These are phyloP conservation scores for Platycheirus rosarum DNA, from an alignment of 2,888 invertebrate genomes.

Conservation along the genomic window DNA sequence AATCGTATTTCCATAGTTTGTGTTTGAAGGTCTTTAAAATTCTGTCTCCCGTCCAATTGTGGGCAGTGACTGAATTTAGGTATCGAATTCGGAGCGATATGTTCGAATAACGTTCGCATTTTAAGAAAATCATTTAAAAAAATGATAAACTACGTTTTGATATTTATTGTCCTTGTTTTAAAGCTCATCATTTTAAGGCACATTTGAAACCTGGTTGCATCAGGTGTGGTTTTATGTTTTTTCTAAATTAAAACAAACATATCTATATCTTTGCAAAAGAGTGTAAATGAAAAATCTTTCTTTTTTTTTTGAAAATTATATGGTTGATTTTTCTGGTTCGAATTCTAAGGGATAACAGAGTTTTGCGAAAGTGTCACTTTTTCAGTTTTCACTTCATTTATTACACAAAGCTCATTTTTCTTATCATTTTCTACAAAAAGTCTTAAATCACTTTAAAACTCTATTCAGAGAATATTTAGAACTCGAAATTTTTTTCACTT, in stretches of 20 bases:
- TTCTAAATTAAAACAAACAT: background rate
- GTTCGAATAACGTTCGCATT: conserved; percentile 65
- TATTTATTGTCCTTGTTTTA: conserved; percentile 21
- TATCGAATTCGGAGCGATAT: conserved; percentile 40
- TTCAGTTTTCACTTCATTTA: too few relatives aligned
- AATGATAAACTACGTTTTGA: conserved; percentile 13
- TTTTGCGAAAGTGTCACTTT: too few relatives aligned
- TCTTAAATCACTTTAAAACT: too few relatives aligned
- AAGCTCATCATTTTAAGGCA: conserved; percentile 70
- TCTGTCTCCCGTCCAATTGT: conserved; percentile 26
- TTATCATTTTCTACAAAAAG: too few relatives aligned
- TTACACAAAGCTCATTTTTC: too few relatives aligned
- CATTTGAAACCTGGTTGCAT: conserved; percentile 31
- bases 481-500: too few relatives aligned
- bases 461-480: too few relatives aligned
- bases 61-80: conserved; percentile 48
- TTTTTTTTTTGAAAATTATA: too few relatives aligned
- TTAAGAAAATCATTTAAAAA: conserved; percentile 54
- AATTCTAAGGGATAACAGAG: too few relatives aligned
- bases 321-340: too few relatives aligned
- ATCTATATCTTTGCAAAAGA: background rate
- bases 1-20: conserved; percentile 64
- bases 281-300: background rate
- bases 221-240: background rate
- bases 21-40: conserved; percentile 38